Evolutionary conservation across 2,888 invertebrate species (phyloP).

Genomic region (Alviniconcha strummeri): DNA sequence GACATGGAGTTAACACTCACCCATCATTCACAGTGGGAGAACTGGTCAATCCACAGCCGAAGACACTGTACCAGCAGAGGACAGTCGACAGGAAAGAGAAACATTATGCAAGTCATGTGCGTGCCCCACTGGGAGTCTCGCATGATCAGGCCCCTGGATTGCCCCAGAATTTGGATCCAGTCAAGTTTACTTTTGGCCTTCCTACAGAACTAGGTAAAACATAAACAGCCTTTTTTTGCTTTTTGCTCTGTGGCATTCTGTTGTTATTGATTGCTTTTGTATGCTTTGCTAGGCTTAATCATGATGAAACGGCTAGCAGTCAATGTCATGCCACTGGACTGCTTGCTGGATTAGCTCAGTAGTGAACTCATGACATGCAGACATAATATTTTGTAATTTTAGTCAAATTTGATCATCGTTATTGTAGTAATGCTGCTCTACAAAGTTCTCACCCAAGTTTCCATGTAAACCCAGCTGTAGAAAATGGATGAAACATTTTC

Average conservation of each 20-base stretch:
- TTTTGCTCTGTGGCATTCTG: not conserved
- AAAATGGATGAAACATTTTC: too few relatives aligned
- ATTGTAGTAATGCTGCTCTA: too few relatives aligned
- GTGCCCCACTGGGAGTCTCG: conserved; percentile 68
- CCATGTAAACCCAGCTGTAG: too few relatives aligned
- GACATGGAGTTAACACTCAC: conserved; percentile 67
- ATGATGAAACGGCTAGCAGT: too few relatives aligned
- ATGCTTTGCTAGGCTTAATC: too few relatives aligned
- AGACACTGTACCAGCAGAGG: conserved; percentile 66
- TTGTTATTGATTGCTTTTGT: not conserved
- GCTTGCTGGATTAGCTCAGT: not conserved
- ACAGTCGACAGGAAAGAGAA: conserved; percentile 62
- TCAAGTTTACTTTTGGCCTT: conserved; percentile 67
- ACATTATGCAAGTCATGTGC: conserved; percentile 61
- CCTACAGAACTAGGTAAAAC: conserved; percentile 65
- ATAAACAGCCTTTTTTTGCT: not conserved
- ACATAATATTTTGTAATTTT: not conserved
- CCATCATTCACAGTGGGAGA: conserved; percentile 63
- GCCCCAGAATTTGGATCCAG: conserved; percentile 58
- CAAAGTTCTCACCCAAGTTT: too few relatives aligned
- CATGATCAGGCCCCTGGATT: conserved; percentile 62
- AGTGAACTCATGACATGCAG: not conserved
- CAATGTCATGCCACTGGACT: too few relatives aligned
- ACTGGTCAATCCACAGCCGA: conserved; percentile 66
- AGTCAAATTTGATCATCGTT: too few relatives aligned